These are phyloP conservation scores for Bujurquina vittata DNA, from an alignment of 2,113 vertebrate species.

Conservation along the genomic window DNA sequence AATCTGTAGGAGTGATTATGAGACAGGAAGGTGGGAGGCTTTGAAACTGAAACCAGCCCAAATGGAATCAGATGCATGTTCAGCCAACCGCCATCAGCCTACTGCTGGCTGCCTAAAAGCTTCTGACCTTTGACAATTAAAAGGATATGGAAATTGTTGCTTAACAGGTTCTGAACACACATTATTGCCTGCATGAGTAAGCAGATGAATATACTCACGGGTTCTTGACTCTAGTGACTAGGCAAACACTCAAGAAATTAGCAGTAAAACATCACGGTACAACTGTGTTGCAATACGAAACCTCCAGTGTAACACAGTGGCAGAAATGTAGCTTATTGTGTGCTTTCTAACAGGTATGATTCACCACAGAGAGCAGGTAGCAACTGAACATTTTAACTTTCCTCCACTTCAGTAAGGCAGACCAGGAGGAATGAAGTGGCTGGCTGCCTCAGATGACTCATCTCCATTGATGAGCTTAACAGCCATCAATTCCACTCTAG, in stretches of 20 bases:
- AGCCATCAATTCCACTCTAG: conserved; percentile 79
- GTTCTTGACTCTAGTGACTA: background rate
- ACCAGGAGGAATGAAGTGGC: conserved; percentile 63
- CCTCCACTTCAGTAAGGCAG: conserved; percentile 54
- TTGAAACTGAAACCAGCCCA: conserved; percentile 76
- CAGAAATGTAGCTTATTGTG: background rate
- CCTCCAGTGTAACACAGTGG: background rate
- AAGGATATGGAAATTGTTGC: conserved; percentile 69
- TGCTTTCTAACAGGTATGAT: conserved; percentile 22
- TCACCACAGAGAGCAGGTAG: conserved; percentile 47
- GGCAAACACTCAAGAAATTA: conserved; percentile 29
- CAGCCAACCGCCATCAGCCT: conserved; percentile 70
- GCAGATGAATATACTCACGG: conserved; percentile 3
- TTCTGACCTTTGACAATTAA: conserved; percentile 74
- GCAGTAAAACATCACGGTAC: background rate
- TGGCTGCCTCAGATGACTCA: conserved; percentile 79
- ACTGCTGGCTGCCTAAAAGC: conserved; percentile 62
- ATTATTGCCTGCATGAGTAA: conserved; percentile 2
- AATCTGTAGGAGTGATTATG: conserved; percentile 72
- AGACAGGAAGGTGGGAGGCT: conserved; percentile 78
- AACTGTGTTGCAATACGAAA: background rate
- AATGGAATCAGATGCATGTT: conserved; percentile 70
- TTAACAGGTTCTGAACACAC: conserved; percentile 45
- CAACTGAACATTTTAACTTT: conserved; percentile 54
- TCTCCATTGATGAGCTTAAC: conserved; percentile 81